A percentile compares a stretch with the other conserved stretches of the same genome.
These are phyloP conservation scores for Cyphomyrmex costatus DNA, from an alignment of 1,140 invertebrate genomes.

Conservation along the genomic window DNA sequence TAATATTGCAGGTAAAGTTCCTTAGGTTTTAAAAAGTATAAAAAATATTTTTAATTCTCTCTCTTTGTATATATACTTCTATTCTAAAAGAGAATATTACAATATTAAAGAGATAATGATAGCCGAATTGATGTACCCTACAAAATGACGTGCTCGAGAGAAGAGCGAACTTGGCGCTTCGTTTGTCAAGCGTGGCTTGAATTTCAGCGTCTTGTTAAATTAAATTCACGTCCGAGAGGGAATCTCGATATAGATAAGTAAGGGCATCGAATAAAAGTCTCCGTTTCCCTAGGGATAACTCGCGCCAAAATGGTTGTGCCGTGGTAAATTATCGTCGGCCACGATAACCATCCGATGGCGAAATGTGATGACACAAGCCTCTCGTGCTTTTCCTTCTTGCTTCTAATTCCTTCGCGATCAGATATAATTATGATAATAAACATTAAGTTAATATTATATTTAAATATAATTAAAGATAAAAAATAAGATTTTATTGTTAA, in stretches of 20 bases:
- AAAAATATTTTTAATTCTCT: neutral
- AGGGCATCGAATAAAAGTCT: constrained; percentile 45
- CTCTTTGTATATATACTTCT: neutral
- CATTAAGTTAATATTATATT: constrained; percentile 1
- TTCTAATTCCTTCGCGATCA: neutral
- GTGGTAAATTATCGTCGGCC: constrained; percentile 45
- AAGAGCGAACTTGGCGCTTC: constrained; percentile 36
- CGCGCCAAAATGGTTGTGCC: constrained; percentile 30
- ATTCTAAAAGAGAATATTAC: constrained; percentile 40
- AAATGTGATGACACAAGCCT: constrained; percentile 14
- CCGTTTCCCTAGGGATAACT: neutral
- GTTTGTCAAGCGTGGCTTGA: constrained; percentile 58
- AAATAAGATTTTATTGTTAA: neutral
- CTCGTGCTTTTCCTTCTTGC: neutral
- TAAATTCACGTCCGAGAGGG: constrained; percentile 51
- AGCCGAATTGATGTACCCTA: neutral
- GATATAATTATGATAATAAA: constrained; percentile 8
- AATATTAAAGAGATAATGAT: constrained; percentile 46
- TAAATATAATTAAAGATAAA: neutral
- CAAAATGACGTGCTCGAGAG: neutral
- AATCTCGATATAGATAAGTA: constrained; percentile 38
- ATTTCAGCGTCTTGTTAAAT: constrained; percentile 63
- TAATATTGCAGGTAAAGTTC: neutral
- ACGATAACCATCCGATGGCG: neutral
- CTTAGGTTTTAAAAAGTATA: neutral